A percentile compares a stretch with the other conserved stretches of the same genome.
Evolutionary conservation across 2,797 vertebrate species (phyloP).

Genomic region (Acanthurus tractus): DNA sequence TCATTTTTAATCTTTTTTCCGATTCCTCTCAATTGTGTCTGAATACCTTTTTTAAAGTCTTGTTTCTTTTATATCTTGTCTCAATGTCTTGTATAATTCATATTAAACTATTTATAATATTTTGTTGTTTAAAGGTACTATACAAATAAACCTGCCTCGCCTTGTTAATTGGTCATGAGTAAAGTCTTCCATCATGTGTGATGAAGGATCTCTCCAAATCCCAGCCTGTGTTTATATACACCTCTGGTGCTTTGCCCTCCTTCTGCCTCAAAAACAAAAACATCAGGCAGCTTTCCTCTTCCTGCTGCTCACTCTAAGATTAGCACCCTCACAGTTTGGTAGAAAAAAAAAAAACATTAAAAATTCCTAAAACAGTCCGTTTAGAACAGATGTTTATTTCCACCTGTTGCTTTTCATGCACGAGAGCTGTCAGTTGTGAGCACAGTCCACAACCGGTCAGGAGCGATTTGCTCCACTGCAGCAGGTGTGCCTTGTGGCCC

Average conservation of each 20-base stretch:
- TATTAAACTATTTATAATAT: neutral
- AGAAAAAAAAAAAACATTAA: neutral
- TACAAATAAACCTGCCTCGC: neutral
- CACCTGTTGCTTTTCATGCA: constrained; percentile 29
- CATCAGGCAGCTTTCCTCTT: neutral
- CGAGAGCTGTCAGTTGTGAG: neutral
- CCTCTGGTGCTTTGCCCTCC: neutral
- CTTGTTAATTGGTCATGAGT: neutral
- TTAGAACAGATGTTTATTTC: constrained; percentile 22
- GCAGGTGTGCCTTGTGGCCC: constrained; percentile 1
- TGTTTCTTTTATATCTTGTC: neutral
- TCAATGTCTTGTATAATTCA: neutral
- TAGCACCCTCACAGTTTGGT: no score
- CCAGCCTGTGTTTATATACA: neutral
- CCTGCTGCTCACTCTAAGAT: neutral
- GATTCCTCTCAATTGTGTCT: neutral
- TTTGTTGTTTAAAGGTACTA: neutral
- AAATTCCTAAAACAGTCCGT: neutral
- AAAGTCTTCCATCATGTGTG: neutral
- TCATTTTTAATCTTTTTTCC: neutral
- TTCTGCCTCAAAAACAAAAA: neutral
- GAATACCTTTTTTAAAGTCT: neutral
- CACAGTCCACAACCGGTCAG: neutral
- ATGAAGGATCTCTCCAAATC: neutral
- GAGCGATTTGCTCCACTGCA: neutral